These are phyloP conservation scores for Perdita meconis DNA, from an alignment of 2,888 invertebrate genomes.

Conservation along the genomic window DNA sequence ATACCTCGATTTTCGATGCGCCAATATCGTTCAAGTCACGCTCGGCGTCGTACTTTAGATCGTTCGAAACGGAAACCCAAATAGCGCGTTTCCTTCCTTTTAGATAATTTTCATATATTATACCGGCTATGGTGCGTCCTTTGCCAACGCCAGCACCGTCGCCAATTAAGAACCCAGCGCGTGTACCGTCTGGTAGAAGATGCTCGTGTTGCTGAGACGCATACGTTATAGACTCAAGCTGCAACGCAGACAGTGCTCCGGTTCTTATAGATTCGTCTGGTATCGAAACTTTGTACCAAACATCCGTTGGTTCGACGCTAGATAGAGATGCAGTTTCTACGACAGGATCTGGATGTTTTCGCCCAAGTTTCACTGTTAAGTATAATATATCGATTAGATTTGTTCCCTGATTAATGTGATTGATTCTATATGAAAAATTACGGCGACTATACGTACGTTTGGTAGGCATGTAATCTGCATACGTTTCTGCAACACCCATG, in stretches of 20 bases:
- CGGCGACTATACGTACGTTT: slow-evolving; percentile 88
- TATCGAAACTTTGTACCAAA: slow-evolving; percentile 93
- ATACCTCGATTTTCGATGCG: slow-evolving; percentile 93
- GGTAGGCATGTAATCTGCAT: slow-evolving; percentile 98
- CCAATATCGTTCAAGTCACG: slow-evolving; percentile 98
- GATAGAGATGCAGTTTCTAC: slow-evolving; percentile 99
- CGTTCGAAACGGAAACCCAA: slow-evolving; percentile 99
- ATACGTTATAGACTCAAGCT: slow-evolving; percentile 98
- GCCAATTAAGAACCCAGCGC: slow-evolving; percentile 98
- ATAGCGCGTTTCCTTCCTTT: slow-evolving; percentile 97
- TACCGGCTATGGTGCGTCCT: slow-evolving; percentile 98
- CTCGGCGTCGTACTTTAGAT: slow-evolving; percentile 98
- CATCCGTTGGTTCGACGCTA: slow-evolving; percentile 97
- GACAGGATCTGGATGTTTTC: slow-evolving; percentile 98
- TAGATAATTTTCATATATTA: slow-evolving; percentile 98
- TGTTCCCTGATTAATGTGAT: not conserved
- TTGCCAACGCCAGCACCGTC: slow-evolving; percentile 99
- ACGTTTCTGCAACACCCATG: slow-evolving; percentile 99
- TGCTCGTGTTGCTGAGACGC: slow-evolving; percentile 98
- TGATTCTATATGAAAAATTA: not conserved
- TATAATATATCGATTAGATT: slow-evolving; percentile 24
- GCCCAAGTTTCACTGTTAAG: slow-evolving; percentile 93
- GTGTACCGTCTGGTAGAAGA: slow-evolving; percentile 93
- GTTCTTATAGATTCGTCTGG: slow-evolving; percentile 93
- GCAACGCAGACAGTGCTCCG: slow-evolving; percentile 96